Evolutionary conservation across 2,888 invertebrate species (phyloP).

Genomic region (Drosophila robusta): DNA sequence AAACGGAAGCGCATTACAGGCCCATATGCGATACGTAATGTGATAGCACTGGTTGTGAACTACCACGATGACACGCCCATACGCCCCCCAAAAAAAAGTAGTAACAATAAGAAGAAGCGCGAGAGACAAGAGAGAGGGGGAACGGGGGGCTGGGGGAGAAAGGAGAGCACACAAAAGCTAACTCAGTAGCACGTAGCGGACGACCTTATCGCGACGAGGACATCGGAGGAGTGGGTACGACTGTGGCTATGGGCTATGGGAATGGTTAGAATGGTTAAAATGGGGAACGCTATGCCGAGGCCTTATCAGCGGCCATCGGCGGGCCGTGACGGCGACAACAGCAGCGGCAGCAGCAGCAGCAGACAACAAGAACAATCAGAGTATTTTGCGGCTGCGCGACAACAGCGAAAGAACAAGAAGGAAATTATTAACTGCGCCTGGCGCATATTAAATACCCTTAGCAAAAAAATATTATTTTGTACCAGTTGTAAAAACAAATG

Average conservation of each 20-base stretch:
- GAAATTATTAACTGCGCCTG: not conserved
- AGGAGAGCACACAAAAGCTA: slow-evolving; percentile 50
- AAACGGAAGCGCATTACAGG: slow-evolving; percentile 78
- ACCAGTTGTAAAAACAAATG: too few relatives aligned
- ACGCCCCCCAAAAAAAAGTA: not conserved
- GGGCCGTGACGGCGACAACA: slow-evolving; percentile 69
- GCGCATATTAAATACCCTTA: slow-evolving; percentile 1
- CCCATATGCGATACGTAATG: slow-evolving; percentile 59
- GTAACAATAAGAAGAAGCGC: not conserved
- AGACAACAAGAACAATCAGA: slow-evolving; percentile 52
- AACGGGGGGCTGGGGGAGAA: not conserved
- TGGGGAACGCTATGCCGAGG: slow-evolving; percentile 28
- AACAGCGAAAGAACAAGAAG: slow-evolving; percentile 11
- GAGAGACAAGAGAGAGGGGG: not conserved
- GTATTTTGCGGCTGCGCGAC: slow-evolving; percentile 60
- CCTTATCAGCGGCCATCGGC: slow-evolving; percentile 73
- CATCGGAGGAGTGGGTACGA: slow-evolving; percentile 36
- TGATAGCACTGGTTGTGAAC: slow-evolving; percentile 63
- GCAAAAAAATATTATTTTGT: not conserved
- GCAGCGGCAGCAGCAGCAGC: slow-evolving; percentile 32
- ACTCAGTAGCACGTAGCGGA: slow-evolving; percentile 66
- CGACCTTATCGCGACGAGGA: slow-evolving; percentile 61
- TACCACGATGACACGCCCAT: slow-evolving; percentile 43
- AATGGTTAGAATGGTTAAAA: slow-evolving; percentile 1
- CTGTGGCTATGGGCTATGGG: too few relatives aligned